Conservation (phyloP, 2,888 invertebrate species). For the Galerucella pusilla region DNA sequence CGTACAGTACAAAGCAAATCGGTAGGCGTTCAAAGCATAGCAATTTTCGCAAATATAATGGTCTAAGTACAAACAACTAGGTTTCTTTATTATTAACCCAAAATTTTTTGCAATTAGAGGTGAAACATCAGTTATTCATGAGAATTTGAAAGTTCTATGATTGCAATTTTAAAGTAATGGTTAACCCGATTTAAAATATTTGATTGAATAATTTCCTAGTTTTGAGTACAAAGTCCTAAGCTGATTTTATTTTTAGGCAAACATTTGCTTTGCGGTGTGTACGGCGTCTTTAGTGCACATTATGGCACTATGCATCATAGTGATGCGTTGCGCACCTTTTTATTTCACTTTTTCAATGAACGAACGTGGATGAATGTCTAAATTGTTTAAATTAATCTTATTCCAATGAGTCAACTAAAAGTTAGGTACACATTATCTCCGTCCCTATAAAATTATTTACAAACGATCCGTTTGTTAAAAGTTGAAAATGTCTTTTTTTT, state of each 20-base stretch:
- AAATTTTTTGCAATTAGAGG: neutral
- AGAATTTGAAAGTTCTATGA: too few relatives aligned
- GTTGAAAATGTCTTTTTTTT: too few relatives aligned
- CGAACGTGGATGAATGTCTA: conserved; percentile 23
- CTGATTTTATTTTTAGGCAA: conserved; percentile 36
- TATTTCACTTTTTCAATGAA: conserved; percentile 29
- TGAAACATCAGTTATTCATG: neutral
- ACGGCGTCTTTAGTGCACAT: conserved; percentile 39
- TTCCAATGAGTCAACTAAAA: neutral
- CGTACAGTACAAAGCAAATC: conserved; percentile 38
- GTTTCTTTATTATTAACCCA: neutral
- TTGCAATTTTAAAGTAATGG: too few relatives aligned
- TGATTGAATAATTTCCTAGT: conserved; percentile 14
- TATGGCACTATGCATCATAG: conserved; percentile 36
- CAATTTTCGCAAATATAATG: conserved; percentile 18
- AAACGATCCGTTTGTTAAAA: neutral
- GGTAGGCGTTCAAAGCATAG: conserved; percentile 28
- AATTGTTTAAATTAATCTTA: neutral
- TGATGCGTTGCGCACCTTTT: conserved; percentile 36
- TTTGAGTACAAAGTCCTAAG: conserved; percentile 25
- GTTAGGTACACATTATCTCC: neutral
- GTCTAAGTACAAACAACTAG: conserved; percentile 2
- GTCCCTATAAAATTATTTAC: neutral
- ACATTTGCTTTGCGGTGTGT: conserved; percentile 38
- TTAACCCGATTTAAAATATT: neutral